A percentile compares a stretch with the other conserved stretches of the same genome.
Evolutionary conservation across 2,888 invertebrate genomes (phyloP).

Genomic region (Boloria selene): DNA sequence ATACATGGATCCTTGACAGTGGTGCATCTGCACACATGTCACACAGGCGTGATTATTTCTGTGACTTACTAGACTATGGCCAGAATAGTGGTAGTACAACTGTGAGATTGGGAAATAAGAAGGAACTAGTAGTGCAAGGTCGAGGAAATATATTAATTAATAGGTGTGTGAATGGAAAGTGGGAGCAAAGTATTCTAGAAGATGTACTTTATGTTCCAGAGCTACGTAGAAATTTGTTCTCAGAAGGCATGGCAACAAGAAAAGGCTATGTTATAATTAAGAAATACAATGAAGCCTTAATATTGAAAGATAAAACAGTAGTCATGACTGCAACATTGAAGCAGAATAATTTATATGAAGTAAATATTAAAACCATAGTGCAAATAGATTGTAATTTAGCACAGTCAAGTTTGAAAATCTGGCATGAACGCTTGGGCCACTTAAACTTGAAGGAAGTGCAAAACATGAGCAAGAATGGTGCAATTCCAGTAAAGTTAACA

Average conservation of each 20-base stretch:
- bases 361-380: conserved; percentile 34
- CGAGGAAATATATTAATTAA: conserved; percentile 42
- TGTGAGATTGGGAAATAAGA: conserved; percentile 43
- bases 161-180: conserved; percentile 43
- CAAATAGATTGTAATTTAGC: conserved; percentile 36
- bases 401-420: conserved; percentile 36
- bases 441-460: conserved; percentile 31
- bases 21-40: conserved; percentile 46
- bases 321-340: conserved; percentile 34
- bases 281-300: conserved; percentile 23
- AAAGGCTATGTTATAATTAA: conserved; percentile 11
- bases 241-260: conserved; percentile 32
- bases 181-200: conserved; percentile 37
- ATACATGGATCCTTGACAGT: conserved; percentile 41
- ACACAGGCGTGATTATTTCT: not conserved
- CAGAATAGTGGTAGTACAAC: not conserved
- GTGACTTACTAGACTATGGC: not conserved
- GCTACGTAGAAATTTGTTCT: conserved; percentile 34
- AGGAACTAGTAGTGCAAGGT: conserved; percentile 41
- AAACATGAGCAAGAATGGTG: conserved; percentile 27
- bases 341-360: conserved; percentile 38
- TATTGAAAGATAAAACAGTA: conserved; percentile 28
- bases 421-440: conserved; percentile 38
- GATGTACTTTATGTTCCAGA: conserved; percentile 40
- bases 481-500: conserved; percentile 14